Conservation (phyloP, 2,113 vertebrate species). For the Gallinago undulata region DNA sequence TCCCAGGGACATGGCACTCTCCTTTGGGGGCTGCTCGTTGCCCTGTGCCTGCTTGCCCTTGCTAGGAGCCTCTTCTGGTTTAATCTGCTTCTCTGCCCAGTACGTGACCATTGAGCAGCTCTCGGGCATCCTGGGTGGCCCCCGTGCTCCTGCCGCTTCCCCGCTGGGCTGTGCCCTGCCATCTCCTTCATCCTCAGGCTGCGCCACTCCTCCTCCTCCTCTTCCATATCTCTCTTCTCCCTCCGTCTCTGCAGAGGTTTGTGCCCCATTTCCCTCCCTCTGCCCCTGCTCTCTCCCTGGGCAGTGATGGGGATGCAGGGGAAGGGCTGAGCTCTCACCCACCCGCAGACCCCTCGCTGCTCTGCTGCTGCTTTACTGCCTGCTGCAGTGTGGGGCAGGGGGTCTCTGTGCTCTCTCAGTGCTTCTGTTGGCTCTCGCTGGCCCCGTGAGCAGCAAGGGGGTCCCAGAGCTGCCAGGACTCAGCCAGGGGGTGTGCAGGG, state of each 20-base stretch:
- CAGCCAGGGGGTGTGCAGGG: rapidly evolving
- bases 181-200: constrained; percentile 71
- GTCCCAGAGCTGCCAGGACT: neutral
- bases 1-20: neutral
- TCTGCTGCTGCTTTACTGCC: neutral
- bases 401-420: neutral
- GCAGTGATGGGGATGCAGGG: neutral
- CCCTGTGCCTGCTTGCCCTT: neutral
- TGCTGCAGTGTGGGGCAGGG: rapidly evolving
- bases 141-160: constrained; percentile 65
- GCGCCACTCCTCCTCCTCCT: constrained; percentile 54
- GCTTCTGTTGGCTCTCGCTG: rapidly evolving
- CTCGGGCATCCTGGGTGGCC: constrained; percentile 81
- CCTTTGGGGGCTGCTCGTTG: rapidly evolving
- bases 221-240: constrained; percentile 68
- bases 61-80: neutral
- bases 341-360: rapidly evolving
- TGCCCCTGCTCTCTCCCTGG: neutral
- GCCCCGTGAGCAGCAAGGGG: neutral
- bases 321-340: neutral
- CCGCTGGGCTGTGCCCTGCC: constrained; percentile 27
- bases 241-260: constrained; percentile 80
- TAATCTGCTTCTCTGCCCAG: constrained; percentile 71
- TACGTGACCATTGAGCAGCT: constrained; percentile 91
- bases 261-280: constrained; percentile 45